Conservation (phyloP, 1,140 invertebrate species). For the Drosophila rufa region DNA sequence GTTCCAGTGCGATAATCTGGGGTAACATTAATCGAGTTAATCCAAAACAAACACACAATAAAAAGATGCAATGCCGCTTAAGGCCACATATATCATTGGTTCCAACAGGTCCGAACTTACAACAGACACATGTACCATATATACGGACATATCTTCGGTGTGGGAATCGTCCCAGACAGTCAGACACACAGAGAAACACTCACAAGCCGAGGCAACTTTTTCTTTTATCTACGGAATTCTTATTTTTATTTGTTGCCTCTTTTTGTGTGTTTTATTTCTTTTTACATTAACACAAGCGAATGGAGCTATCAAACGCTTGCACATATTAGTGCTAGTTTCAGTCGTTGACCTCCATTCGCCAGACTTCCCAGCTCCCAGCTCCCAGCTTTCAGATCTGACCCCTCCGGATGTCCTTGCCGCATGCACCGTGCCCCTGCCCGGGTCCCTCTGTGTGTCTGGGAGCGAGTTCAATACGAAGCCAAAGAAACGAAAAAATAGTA, state of each 20-base stretch:
- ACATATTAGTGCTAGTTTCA: slow-evolving; percentile 75
- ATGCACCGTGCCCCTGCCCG: slow-evolving; percentile 32
- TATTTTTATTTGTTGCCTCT: slow-evolving; percentile 60
- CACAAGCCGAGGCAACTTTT: slow-evolving; percentile 59
- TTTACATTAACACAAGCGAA: slow-evolving; percentile 75
- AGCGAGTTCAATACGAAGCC: slow-evolving; percentile 78
- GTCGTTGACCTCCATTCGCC: slow-evolving; percentile 84
- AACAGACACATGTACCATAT: slow-evolving; percentile 30
- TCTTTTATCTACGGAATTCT: slow-evolving; percentile 63
- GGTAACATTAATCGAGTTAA: slow-evolving; percentile 39
- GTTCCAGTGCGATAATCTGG: slow-evolving; percentile 1
- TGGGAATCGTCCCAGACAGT: slow-evolving; percentile 32
- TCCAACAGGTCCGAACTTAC: slow-evolving; percentile 66
- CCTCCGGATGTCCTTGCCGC: slow-evolving; percentile 41
- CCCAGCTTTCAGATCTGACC: neutral
- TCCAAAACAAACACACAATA: slow-evolving; percentile 39
- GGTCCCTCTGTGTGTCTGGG: slow-evolving; percentile 50
- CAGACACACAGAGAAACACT: slow-evolving; percentile 16
- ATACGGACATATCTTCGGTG: slow-evolving; percentile 23
- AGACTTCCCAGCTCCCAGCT: slow-evolving; percentile 48
- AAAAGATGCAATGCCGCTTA: slow-evolving; percentile 41
- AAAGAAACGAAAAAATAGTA: slow-evolving; percentile 83
- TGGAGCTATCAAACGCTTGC: slow-evolving; percentile 52
- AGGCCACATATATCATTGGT: slow-evolving; percentile 36
- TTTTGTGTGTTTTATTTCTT: slow-evolving; percentile 72